Base-by-base conservation (phyloP, 2,797 vertebrate species). In the Rhinophrynus dorsalis region DNA sequence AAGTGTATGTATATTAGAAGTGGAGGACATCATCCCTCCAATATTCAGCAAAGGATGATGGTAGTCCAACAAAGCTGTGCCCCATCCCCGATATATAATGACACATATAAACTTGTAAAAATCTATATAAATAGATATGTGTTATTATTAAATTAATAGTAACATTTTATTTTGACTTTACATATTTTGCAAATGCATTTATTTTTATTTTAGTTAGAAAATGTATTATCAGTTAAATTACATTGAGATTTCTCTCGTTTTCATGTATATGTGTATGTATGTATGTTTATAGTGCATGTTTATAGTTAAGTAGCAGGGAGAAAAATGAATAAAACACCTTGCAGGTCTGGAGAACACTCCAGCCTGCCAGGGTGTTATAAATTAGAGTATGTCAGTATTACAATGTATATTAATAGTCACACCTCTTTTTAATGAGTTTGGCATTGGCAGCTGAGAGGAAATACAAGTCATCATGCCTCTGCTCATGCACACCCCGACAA, bases 371-470 rank as follows among this genome's bases (percentile, higher is more conserved):
- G 88, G 92, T 93, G 93, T 97, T 96, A 97, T 98, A 98, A 98
- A 98, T 98, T 98, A 98, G 92, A 88, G 88, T 88, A 92, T 98
- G 96, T 98, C 97, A 96, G 94, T 94, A 95, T 97, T 98, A 98
- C 96, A 99, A 98, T 98, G 96, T 98, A 95, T 99, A 98, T 99
- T 98, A 98, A 99, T 98, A 96, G 96, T 98, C 96, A 96, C 96
- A 98, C 96, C 95, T 98, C 95, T 97, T 98, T 98, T 98, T 99
- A 99, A 99, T 99, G 96, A 98, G 96, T 98, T 98, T 97, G 94
- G 94, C 96, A 98, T 98, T 98, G 97, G 96, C 96, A 98, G 96
- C 95, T 96, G 94, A 96, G 95, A 98, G 96, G 96, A 99, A 98
- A 98, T 98, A 99, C 96, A 98, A 98, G 96, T 96, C 94, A 96